phyloP scores from a whole-genome alignment of 92 coral and sea anemone genomes.

The Pocillopora meandrina region DNA sequence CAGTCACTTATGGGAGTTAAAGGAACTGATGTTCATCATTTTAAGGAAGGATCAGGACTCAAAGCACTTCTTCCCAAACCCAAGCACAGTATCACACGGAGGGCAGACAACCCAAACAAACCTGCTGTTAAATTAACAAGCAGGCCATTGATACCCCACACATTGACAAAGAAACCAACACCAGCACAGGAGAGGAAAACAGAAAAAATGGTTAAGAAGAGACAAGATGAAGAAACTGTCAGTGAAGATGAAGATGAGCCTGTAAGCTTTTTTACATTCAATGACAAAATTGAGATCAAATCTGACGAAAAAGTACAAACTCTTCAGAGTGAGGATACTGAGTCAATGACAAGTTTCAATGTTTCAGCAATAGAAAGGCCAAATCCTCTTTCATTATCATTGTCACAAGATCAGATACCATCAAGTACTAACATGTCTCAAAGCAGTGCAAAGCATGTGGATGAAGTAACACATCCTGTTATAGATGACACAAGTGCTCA shows the following conservation, averaged over 20 bases:
- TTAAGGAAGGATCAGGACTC: constrained; percentile 82
- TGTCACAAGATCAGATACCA: neutral
- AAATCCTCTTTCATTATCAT: neutral
- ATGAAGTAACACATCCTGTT: neutral
- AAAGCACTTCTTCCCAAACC: constrained; percentile 94
- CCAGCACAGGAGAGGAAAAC: constrained; percentile 14
- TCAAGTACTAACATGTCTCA: neutral
- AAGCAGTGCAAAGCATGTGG: neutral
- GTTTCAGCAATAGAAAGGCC: neutral
- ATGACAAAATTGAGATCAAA: constrained; percentile 43
- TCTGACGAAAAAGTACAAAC: constrained; percentile 6
- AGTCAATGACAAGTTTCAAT: neutral
- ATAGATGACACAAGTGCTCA: neutral
- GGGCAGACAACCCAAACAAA: constrained; percentile 81
- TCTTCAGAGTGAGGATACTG: neutral
- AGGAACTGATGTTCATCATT: constrained; percentile 3
- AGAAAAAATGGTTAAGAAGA: constrained; percentile 36
- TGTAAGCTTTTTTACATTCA: constrained; percentile 79
- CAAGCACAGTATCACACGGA: constrained; percentile 82
- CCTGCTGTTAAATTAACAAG: constrained; percentile 77
- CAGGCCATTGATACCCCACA: constrained; percentile 87
- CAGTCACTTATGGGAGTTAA: too few species aligned
- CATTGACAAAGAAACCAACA: constrained; percentile 73
- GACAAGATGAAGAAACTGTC: constrained; percentile 44
- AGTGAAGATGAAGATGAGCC: constrained; percentile 78